Conservation (phyloP, 2,797 vertebrate species). For the Threskiornis aethiopicus region DNA sequence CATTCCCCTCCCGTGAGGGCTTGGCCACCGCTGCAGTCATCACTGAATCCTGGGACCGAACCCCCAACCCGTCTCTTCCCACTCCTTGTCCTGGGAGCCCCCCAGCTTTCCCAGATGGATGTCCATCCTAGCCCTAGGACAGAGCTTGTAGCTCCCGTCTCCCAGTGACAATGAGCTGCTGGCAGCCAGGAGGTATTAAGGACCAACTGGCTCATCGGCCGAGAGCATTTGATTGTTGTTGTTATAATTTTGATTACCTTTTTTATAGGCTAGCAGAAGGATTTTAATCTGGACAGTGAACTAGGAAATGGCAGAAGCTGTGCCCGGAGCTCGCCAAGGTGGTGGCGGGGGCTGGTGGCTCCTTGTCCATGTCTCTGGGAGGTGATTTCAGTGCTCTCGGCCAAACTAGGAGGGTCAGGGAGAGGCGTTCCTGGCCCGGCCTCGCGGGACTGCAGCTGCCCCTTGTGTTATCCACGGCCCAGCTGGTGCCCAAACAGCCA, state of each 20-base stretch:
- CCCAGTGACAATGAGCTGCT: fast-evolving
- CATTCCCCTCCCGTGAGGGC: neutral
- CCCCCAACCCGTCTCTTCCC: neutral
- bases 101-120: neutral
- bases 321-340: neutral
- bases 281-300: conserved; percentile 1
- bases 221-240: neutral
- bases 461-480: neutral
- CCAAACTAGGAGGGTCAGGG: neutral
- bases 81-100: neutral
- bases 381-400: neutral
- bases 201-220: neutral
- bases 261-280: neutral
- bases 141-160: neutral
- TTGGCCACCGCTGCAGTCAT: neutral
- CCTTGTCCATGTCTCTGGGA: neutral
- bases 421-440: neutral
- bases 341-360: neutral
- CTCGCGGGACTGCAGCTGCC: neutral
- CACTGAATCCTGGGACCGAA: neutral
- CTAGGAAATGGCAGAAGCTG: neutral
- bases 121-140: neutral
- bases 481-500: neutral
- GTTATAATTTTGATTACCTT: neutral
- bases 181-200: neutral